Evolutionary conservation across 2,888 invertebrate species (phyloP), one percentile per base, ranked within the genome.

Genomic region (Meiosimyza decipiens): DNA sequence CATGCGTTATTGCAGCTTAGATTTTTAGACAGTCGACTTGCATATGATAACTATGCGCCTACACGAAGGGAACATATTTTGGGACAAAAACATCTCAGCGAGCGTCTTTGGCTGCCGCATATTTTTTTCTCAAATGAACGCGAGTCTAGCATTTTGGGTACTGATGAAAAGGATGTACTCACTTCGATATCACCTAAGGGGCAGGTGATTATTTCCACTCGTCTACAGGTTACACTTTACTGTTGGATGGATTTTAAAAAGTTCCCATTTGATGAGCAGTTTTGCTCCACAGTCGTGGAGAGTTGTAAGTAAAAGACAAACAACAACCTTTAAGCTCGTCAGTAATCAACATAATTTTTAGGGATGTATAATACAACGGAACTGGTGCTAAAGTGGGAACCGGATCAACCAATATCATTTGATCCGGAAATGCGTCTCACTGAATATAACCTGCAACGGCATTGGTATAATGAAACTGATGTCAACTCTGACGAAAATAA

Each of bases 361-460:
- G 84, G 84, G 84, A 84, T 84, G 84, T 84, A 84, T 70, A 84
- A 84, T 16, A 83, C 82, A 0, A 83, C 84, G 0, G 84, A 84
- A 57, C 76, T 84, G 71, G 59, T 80, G 15, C 75, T 84, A 63
- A 72, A 80, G 33, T 84, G 84, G 84, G 84, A 84, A 71, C 71
- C 78, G 1, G 74, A 78, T 60, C 74, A 77, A 6, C 84, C 84
- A 6, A 84, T 84, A 64, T 82, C 84, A 12, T 84, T 84, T 54
- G 84, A 84, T 78, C 84, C 84, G 0, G 81, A 84, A 18, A 84
- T 84, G 84, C 77, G 82, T 0, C 76, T 84, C 1, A 84, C 84
- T 6, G 84, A 84, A 67, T 84, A 81, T 40, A 83, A 83, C 50
- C 77, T 84, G 80, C 83, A 78, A 9, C 70, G 72, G 1, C 82